Evolutionary conservation across 2,113 vertebrate species (phyloP), one percentile per base, ranked within the genome.

Genomic region (Garra rufa): DNA sequence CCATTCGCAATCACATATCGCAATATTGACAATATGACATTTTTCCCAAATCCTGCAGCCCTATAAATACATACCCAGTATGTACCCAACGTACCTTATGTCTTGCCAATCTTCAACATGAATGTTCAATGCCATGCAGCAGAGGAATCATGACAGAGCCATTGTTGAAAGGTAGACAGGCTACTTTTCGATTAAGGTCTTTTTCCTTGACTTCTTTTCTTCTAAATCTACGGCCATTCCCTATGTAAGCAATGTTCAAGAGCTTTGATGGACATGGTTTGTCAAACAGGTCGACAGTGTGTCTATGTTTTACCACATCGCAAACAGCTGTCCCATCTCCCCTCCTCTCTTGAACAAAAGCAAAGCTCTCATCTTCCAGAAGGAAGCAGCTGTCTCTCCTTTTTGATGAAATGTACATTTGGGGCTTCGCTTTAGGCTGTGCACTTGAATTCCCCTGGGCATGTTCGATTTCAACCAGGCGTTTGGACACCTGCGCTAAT

Each of bases 261-360:
- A 63, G 59, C 26, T 63, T 63, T 63, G 59, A 63, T 24, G 4
- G n/a, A 63, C 61, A 63, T 63, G 61, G 61, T 63, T 63, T 30
- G 61, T 63, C 26, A 63, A 30, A 65, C 61, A 65, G 61, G 26
- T 30, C 61, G 61, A 26, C 4, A 65, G 61, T 65, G 61, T 30
- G 61, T 65, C 61, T 65, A 24, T 28, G 61, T 65, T 65, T 65
- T 65, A 65, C 13, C 61, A 63, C 61, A 63, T 38, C 30, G 30
- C 65, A 69, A 69, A 38, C 65, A 38, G 38, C 30, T 2, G 65
- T 69, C 30, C 65, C 65, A 41, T 69, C 65, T 69, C 30, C 17
- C 30, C 17, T 69, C 30, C 34, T 69, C 30, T 69, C 30, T 69
- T 38, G 17, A 21, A 69, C 30, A 69, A 69, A 69, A 21, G 65